Conservation (phyloP, 2,113 vertebrate species). For the Gobiocypris rarus region DNA sequence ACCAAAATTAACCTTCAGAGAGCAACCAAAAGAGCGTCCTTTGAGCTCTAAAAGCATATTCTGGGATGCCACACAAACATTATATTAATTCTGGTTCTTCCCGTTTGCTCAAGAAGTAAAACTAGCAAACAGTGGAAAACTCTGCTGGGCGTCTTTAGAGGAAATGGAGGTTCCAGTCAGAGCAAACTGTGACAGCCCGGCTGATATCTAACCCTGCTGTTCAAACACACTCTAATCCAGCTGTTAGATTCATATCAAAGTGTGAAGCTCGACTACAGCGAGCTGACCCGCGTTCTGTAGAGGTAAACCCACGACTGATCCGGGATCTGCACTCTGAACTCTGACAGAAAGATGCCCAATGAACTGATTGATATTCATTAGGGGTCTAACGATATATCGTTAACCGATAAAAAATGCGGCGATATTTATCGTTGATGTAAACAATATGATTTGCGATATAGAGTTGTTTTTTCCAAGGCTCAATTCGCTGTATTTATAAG, state of each 20-base stretch:
- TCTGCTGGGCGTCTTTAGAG: not conserved
- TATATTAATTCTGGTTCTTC: not conserved
- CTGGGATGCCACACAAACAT: not conserved
- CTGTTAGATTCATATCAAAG: conserved; percentile 15
- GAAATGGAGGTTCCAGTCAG: conserved; percentile 11
- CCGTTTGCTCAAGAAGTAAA: conserved; percentile 1
- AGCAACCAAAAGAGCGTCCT: not conserved
- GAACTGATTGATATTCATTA: not conserved
- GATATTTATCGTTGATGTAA: no score
- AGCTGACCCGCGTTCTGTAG: not conserved
- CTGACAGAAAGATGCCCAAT: not conserved
- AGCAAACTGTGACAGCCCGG: conserved; percentile 21
- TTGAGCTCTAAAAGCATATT: not conserved
- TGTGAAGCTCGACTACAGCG: not conserved
- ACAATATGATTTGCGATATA: no score
- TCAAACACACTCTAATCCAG: conserved; percentile 24
- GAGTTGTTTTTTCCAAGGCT: no score
- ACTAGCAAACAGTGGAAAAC: conserved; percentile 10
- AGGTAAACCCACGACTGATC: not conserved
- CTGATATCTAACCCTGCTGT: conserved; percentile 25
- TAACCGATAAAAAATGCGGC: no score
- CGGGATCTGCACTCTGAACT: not conserved
- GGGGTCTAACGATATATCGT: no score
- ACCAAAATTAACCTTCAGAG: not conserved
- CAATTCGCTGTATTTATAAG: no score